These are phyloP conservation scores for Limnephilus marmoratus DNA, from an alignment of 2,888 invertebrate genomes.

Conservation along the genomic window DNA sequence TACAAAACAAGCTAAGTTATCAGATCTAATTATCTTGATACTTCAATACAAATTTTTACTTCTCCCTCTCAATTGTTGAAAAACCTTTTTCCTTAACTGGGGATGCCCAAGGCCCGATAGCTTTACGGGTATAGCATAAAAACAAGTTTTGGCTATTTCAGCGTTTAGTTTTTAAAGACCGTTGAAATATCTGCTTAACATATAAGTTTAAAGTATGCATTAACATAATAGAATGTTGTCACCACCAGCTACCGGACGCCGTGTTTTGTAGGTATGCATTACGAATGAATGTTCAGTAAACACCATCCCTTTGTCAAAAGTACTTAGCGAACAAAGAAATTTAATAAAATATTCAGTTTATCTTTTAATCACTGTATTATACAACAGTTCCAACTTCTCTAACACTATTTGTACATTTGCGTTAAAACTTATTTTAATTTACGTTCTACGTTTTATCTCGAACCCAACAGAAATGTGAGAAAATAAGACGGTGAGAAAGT, in stretches of 20 bases:
- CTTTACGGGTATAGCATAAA: too few relatives aligned
- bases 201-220: neutral
- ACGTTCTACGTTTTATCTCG: slow-evolving; percentile 43
- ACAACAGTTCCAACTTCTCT: slow-evolving; percentile 20
- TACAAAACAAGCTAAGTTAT: neutral
- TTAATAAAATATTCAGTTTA: slow-evolving; percentile 14
- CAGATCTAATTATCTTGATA: neutral
- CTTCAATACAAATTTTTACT: neutral
- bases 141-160: neutral
- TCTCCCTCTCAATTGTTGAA: neutral
- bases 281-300: neutral
- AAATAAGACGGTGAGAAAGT: slow-evolving; percentile 47
- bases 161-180: neutral
- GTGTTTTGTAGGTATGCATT: neutral
- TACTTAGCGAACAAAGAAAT: neutral
- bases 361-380: slow-evolving; percentile 18
- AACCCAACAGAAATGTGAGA: slow-evolving; percentile 43
- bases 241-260: neutral
- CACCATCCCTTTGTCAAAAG: neutral
- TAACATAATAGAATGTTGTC: neutral
- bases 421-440: slow-evolving; percentile 53
- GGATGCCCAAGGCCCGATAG: too few relatives aligned
- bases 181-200: neutral
- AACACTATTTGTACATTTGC: slow-evolving; percentile 46
- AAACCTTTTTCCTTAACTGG: neutral